phyloP scores from a whole-genome alignment of 2,113 vertebrate genomes.

The Myotis yumanensis region DNA sequence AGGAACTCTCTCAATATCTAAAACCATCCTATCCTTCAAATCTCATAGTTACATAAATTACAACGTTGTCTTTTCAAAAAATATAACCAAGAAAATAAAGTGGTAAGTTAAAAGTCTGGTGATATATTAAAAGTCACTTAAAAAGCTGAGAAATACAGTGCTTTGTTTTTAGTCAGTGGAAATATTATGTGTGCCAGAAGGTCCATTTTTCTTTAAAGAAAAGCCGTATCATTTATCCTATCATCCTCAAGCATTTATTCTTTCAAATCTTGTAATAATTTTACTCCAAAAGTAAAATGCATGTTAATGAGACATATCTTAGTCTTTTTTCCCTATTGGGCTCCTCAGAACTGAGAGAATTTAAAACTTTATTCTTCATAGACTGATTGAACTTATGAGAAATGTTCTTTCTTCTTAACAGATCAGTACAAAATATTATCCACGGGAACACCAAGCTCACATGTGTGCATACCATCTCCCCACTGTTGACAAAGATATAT shows the following conservation, averaged over 20 bases:
- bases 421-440: conserved; percentile 17
- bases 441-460: neutral
- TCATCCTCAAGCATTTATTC: conserved; percentile 22
- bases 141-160: neutral
- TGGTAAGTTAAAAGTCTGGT: neutral
- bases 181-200: neutral
- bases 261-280: conserved; percentile 27
- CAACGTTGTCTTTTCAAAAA: neutral
- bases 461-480: neutral
- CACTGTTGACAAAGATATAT: conserved; percentile 31
- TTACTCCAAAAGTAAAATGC: conserved; percentile 6
- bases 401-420: conserved; percentile 13
- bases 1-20: neutral
- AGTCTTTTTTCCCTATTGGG: neutral
- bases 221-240: neutral
- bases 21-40: neutral
- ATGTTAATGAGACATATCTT: conserved; percentile 19
- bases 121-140: conserved; percentile 8
- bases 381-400: neutral
- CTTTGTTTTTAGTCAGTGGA: neutral
- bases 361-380: conserved; percentile 13
- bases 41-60: neutral
- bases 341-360: neutral
- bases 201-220: conserved; percentile 27
- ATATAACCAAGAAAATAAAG: neutral